Evolutionary conservation across 1,140 invertebrate genomes (phyloP).

Genomic region (Aphaenogaster ashmeadi): DNA sequence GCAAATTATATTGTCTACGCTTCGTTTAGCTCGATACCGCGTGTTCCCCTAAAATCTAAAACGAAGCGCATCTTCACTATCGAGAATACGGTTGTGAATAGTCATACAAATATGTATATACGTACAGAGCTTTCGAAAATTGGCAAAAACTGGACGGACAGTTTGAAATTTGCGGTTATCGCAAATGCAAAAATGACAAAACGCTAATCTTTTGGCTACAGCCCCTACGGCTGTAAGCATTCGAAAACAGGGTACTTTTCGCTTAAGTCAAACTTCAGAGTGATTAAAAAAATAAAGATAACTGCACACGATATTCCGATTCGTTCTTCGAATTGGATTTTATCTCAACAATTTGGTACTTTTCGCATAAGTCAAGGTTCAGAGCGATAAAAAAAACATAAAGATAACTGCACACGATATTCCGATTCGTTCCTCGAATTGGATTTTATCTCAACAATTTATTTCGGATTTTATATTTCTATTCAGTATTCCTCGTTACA

Average conservation of each 20-base stretch:
- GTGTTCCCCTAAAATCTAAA: constrained; percentile 42
- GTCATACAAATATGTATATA: not conserved
- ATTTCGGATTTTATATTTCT: not conserved
- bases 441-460: not conserved
- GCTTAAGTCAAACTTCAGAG: not conserved
- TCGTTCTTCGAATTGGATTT: not conserved
- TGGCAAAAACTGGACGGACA: constrained; percentile 1
- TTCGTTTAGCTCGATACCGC: constrained; percentile 53
- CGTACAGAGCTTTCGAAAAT: not conserved
- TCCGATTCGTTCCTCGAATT: not conserved
- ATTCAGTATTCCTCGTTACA: not conserved
- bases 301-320: not conserved
- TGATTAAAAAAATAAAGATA: not conserved
- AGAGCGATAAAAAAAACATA: not conserved
- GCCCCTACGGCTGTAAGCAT: not conserved
- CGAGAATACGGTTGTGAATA: constrained; percentile 4
- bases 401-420: not conserved
- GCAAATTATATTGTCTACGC: constrained; percentile 48
- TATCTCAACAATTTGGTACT: not conserved
- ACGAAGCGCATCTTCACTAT: constrained; percentile 10
- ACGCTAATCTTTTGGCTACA: not conserved
- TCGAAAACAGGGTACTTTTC: not conserved
- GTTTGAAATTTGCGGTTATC: not conserved
- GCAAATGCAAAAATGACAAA: not conserved
- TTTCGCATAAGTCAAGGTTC: not conserved